A percentile compares a stretch with the other conserved stretches of the same genome.
Conservation (phyloP, 2,888 invertebrate species). For the Geotrupes spiniger region DNA sequence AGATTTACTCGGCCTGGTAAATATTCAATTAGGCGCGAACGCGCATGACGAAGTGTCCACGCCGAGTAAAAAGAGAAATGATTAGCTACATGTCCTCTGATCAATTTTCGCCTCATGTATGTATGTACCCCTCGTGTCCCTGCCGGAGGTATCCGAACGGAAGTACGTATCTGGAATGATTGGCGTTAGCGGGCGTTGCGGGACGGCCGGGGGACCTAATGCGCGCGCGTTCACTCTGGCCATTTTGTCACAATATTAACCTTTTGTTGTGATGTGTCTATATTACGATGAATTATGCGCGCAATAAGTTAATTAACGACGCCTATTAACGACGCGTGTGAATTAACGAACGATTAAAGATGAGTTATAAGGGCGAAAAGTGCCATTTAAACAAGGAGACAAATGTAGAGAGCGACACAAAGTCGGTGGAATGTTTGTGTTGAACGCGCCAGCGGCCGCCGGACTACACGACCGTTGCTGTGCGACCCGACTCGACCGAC, state of each 20-base stretch:
- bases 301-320: conserved; percentile 40
- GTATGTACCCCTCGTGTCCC: conserved; percentile 21
- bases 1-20: background rate
- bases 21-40: background rate
- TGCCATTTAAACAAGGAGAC: conserved; percentile 10
- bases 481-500: conserved; percentile 31
- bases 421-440: conserved; percentile 32
- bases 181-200: conserved; percentile 17
- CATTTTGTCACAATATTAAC: conserved; percentile 53
- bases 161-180: conserved; percentile 25
- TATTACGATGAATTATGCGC: conserved; percentile 45
- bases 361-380: conserved; percentile 5
- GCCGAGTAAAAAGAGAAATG: conserved; percentile 25
- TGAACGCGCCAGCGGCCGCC: conserved; percentile 38
- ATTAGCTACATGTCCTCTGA: conserved; percentile 33
- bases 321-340: conserved; percentile 20
- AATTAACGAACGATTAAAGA: conserved; percentile 9
- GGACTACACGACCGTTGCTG: conserved; percentile 36
- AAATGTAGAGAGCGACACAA: conserved; percentile 25
- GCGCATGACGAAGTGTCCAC: conserved; percentile 21
- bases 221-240: conserved; percentile 47
- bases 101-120: conserved; percentile 31
- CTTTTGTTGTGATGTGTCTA: conserved; percentile 51
- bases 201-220: conserved; percentile 24
- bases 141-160: conserved; percentile 25